Percentiles rank a stretch among this genome's conserved stretches.
These are phyloP conservation scores for Adelosebastes latens DNA, from an alignment of 2,797 vertebrate genomes.

Conservation along the genomic window DNA sequence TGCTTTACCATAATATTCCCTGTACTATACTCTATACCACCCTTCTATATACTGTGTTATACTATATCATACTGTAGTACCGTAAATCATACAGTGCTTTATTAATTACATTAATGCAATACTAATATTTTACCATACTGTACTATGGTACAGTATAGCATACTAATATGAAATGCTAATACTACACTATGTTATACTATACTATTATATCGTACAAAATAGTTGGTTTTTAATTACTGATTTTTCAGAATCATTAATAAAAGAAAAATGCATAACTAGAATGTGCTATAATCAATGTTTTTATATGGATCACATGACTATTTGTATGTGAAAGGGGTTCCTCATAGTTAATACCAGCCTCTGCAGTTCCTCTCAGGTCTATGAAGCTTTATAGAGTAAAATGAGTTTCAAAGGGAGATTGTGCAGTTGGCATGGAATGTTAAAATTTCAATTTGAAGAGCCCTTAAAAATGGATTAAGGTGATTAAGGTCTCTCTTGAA, in stretches of 20 bases:
- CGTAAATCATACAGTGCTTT: background rate
- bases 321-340: background rate
- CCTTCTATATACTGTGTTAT: too few relatives aligned
- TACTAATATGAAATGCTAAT: background rate
- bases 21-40: too few relatives aligned
- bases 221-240: background rate
- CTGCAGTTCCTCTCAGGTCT: background rate
- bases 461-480: background rate
- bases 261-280: background rate
- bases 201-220: background rate
- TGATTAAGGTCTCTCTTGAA: background rate
- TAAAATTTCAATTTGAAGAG: background rate
- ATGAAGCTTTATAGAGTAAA: background rate
- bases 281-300: background rate
- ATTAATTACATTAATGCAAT: too few relatives aligned
- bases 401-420: background rate
- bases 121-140: background rate
- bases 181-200: background rate
- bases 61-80: background rate
- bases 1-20: too few relatives aligned
- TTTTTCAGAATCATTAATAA: background rate
- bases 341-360: background rate
- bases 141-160: background rate
- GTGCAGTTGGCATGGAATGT: background rate
- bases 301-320: background rate